Conservation (phyloP, 2,888 invertebrate species). For the Beris morrisii region DNA sequence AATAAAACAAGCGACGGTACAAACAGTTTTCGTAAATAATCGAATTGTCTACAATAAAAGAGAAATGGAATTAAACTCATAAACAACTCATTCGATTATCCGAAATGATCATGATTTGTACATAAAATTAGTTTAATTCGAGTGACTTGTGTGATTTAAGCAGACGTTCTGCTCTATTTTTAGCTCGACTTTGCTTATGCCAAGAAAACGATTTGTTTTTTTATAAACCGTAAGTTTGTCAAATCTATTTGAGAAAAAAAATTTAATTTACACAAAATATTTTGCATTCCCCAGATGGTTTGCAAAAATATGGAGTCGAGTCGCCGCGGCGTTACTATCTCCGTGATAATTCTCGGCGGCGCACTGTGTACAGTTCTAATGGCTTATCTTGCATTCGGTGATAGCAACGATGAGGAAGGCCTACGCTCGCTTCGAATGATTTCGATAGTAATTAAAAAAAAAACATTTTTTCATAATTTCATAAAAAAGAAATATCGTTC, state of each 20-base stretch:
- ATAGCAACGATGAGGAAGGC: constrained; percentile 52
- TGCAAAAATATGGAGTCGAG: constrained; percentile 22
- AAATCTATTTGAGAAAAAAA: too few species aligned
- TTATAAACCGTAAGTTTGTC: constrained; percentile 9
- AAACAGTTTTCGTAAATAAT: too few species aligned
- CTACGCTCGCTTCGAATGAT: constrained; percentile 53
- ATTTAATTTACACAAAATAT: too few species aligned
- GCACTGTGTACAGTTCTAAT: constrained; percentile 51
- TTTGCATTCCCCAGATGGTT: constrained; percentile 22
- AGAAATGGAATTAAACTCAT: too few species aligned
- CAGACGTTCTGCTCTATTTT: constrained; percentile 2
- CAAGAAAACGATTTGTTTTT: constrained; percentile 2
- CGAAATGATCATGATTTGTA: too few species aligned
- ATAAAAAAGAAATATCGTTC: constrained; percentile 1
- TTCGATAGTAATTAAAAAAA: constrained; percentile 48
- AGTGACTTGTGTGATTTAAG: too few species aligned
- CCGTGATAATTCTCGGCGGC: constrained; percentile 51
- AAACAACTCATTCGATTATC: too few species aligned
- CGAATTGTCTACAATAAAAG: too few species aligned
- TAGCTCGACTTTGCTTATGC: constrained; percentile 4
- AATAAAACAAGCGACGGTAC: too few species aligned
- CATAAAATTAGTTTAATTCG: too few species aligned
- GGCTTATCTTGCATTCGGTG: constrained; percentile 54
- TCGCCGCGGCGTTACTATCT: constrained; percentile 50
- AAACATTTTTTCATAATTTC: not conserved